phyloP scores from a whole-genome alignment of 1,140 invertebrate genomes.

The Helicoverpa zea region DNA sequence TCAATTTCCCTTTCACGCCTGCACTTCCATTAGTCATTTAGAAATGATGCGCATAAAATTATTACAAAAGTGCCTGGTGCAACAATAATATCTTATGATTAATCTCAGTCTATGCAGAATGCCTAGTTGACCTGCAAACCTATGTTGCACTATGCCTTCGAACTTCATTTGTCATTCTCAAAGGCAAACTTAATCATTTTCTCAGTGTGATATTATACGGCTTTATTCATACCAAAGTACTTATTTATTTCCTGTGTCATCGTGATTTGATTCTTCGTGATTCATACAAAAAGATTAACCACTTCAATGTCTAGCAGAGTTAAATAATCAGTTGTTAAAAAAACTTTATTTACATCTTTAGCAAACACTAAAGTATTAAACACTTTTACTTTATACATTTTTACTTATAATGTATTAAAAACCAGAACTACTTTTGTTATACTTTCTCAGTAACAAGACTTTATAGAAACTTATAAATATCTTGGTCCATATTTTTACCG shows the following conservation, averaged over 20 bases:
- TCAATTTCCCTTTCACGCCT: conserved; percentile 6
- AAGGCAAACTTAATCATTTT: neutral
- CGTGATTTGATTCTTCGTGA: no score
- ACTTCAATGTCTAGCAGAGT: no score
- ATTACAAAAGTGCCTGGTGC: neutral
- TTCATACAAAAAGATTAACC: no score
- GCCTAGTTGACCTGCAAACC: conserved; percentile 4
- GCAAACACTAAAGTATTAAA: no score
- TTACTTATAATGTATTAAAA: no score
- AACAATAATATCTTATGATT: neutral
- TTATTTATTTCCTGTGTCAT: neutral
- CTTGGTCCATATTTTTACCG: no score
- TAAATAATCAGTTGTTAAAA: no score
- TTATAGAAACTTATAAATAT: no score
- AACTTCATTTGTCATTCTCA: conserved; percentile 3
- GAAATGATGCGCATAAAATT: neutral
- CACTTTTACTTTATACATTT: no score
- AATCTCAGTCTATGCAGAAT: conserved; percentile 9
- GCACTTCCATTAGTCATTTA: conserved; percentile 16
- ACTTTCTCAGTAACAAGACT: no score
- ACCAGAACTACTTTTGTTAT: no score
- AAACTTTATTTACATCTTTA: no score
- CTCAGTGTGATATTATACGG: neutral
- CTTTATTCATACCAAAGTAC: neutral
- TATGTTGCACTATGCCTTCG: neutral